Base-by-base conservation (phyloP, 1,140 invertebrate species). In the Metopolophium dirhodum region DNA sequence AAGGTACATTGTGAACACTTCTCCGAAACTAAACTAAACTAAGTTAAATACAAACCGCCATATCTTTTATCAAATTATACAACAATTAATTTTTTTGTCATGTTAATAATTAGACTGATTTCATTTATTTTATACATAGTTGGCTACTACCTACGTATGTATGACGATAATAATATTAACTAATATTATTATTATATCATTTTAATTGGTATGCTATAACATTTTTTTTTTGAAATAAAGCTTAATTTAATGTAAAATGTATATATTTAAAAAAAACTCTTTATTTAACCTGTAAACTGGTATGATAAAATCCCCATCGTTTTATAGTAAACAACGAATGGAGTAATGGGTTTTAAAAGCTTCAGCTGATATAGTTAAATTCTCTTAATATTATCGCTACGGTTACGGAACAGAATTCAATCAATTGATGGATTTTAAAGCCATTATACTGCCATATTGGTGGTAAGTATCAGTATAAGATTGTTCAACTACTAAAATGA, bases 351-450 rank as follows among this genome's bases (percentile, higher is more conserved):
- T 86, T 47, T 86, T 86, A 85, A 41, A 85, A 85, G 41, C 83
- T 9, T 26, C 23, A 23, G 37, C 11, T 45, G 3, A 85, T 85
- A 85, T 41, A 37, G 35, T 41, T 41, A 85, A 9, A 41, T 26
- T 85, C 37, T 41, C 9, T 85, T 26, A 26, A 41, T 47, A 86
- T 47, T 86, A 45, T 86, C 23, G 26, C 41, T 86, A 47, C 85
- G 26, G 26, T 45, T 41, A 85, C 37, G 8, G 22, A 86, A 86
- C 41, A 86, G 4, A 85, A 85, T 26, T 45, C 41, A 87, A 87
- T 87, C 85, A 51, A 87, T 20, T 49, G 86, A 87, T 49, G 26
- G 26, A 30, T 87, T 87, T 87, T n/a, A 87, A 49, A 87, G 11
- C 45, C 30, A 47, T 49, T 87, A 47, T 87, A n/a, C 11, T 49